Evolutionary conservation across 1,140 invertebrate genomes (phyloP), one percentile per base, ranked within the genome.

Genomic region (Gerris buenoi): DNA sequence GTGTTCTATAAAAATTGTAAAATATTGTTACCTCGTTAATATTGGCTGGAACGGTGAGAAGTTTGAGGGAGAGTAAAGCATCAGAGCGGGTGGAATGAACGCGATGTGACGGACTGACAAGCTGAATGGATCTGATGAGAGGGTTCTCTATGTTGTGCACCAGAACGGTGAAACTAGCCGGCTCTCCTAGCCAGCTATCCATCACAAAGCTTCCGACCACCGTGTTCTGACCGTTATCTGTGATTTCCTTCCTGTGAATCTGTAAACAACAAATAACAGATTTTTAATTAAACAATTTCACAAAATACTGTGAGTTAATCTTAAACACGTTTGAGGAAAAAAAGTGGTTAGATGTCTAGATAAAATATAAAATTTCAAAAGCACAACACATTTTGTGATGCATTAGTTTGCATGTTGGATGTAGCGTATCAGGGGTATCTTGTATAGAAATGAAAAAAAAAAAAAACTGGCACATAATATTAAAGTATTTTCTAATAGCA

Each of bases 191-290:
- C 27, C 74, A 75, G 10, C 77, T 74, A 63, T 81, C 79, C 33
- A 82, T 66, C 33, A 79, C 75, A 69, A 82, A 82, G 68, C 75
- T 79, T 2, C 80, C 80, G 1, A 77, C 80, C 2, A 81, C 75
- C 1, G 74, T 75, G 25, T 71, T 73, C 23, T 78, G 71, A 0
- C 78, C 77, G 67, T 79, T 78, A 65, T 74, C 73, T 1, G 70
- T 65, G n/a, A 81, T 75, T 73, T 79, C 79, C 29, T 77, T 70
- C 2, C 79, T 72, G 67, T 81, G 79, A 62, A 81, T 79, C 74
- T 76, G 65, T 61, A 72, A 68, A 57, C 0, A 68, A 69, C 71
- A 63, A 25, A 29, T 2, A n/a, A n/a, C n/a, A n/a, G n/a, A n/a
- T n/a, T n/a, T n/a, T n/a, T n/a, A n/a, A n/a, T n/a, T n/a, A n/a